phyloP scores from a whole-genome alignment of 2,113 vertebrate genomes.

The Grantiella picta region DNA sequence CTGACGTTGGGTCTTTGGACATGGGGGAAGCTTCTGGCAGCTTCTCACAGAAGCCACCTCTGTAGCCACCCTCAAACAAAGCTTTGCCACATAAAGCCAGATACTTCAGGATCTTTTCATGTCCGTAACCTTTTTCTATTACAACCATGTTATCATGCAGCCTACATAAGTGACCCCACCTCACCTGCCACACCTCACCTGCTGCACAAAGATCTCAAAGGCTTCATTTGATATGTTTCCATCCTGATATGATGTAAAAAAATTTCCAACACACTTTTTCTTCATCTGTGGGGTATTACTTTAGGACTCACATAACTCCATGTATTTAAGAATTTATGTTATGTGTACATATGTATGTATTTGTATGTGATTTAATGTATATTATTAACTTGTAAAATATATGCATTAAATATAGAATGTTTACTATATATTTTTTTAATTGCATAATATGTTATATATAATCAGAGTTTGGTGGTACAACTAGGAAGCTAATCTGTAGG shows the following conservation, averaged over 20 bases:
- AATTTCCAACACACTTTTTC: background rate
- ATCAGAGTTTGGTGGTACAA: background rate
- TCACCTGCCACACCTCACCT: background rate
- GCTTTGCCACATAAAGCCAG: background rate
- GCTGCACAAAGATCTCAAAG: background rate
- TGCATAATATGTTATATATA: background rate
- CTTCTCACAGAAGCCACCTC: background rate
- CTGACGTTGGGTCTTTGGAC: accelerated
- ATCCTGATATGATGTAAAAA: background rate
- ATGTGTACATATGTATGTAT: background rate
- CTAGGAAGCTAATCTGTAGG: background rate
- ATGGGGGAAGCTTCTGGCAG: background rate
- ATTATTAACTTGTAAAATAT: background rate
- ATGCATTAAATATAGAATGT: background rate
- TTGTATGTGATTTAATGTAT: background rate
- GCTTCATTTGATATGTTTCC: background rate
- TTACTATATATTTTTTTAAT: background rate
- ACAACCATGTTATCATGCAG: background rate
- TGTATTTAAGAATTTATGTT: background rate
- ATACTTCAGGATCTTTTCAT: background rate
- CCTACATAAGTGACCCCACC: too few relatives aligned
- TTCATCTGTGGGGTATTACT: background rate
- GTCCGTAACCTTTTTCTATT: background rate
- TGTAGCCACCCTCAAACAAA: background rate
- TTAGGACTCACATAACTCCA: background rate